Base-by-base conservation (phyloP, 23 tunicate species). In the Botrylloides violaceus region DNA sequence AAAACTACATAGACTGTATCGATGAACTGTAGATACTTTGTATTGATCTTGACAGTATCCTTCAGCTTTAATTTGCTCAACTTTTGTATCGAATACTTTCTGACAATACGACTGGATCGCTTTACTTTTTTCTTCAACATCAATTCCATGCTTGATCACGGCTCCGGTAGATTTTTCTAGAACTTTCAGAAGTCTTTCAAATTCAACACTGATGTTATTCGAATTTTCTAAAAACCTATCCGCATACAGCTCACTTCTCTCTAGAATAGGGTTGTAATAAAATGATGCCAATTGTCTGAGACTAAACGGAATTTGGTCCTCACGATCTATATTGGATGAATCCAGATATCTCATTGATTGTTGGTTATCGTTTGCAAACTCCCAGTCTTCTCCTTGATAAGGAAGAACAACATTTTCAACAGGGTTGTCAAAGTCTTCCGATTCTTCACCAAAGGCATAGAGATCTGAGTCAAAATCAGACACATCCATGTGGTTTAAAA, bases 311-410 rank as follows among this genome's bases (percentile, higher is more conserved):
- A 77, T 71, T 82, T 80, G 32, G 32, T 68, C 74, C 37, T 39
- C 56, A 39, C 56, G 47, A 6, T 24, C n/a, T 18, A 68, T 22
- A 36, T 68, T 68, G 53, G 15, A 7, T 0, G 29, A 39, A 22
- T 68, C 74, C 4, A 43, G 27, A 43, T 36, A 68, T 18, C 49
- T 39, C 26, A 75, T 80, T 34, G 53, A 25, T 22, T 76, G 71
- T 59, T 77, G 84, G 18, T 75, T 75, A 20, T 43, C 71, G 36
- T 38, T 64, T 29, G 78, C 72, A 18, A 82, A 48, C 35, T 82
- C 95, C 96, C 96, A 88, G 48, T 81, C 86, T 59, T 88, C 87
- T 38, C 81, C 96, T 18, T 75, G 63, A 34, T 82, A 50, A 31
- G 96, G 96, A 18, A 87, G 36, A 26, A 82, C 25, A 58, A 82